Base-by-base conservation (phyloP, 2,888 invertebrate genomes). In the Psylliodes chrysocephalus region DNA sequence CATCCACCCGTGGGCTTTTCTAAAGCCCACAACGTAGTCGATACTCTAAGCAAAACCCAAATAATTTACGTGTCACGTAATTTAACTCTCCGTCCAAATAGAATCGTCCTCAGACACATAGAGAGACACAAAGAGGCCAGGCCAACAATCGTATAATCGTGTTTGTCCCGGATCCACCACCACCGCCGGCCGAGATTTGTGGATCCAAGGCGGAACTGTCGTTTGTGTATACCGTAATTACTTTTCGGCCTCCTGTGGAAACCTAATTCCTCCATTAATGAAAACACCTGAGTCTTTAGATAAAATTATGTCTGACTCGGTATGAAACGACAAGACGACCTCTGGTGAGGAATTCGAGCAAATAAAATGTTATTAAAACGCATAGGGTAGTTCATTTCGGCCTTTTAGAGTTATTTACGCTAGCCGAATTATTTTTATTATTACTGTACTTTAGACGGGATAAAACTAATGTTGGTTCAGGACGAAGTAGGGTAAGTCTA, bases 141-240 rank as follows among this genome's bases (percentile, higher is more conserved):
- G 12, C 35, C n/a, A 35, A 35, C 35, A 35, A 35, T 14, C 35
- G 35, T 10, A n/a, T n/a, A 35, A 35, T 35, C 14, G 35, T 35
- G 35, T 35, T 35, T 35, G 35, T 35, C 35, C 35, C 6, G 14
- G 35, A 35, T 3, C n/a, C 12, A 35, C 35, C 35, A n/a, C n/a
- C n/a, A n/a, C n/a, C n/a, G n/a, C n/a, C n/a, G n/a, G 35, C 14
- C 14, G 54, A 54, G 54, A 54, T 54, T 54, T 54, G 54, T 42
- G 42, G 40, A 25, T 17, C 15, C 42, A 40, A 40, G 42, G 17
- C 42, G 40, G 40, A 42, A 54, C 33, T 52, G 52, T 60, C 42
- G 60, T 60, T 42, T 60, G 59, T 40, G 47, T 18, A n/a, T n/a
- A 10, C 17, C 33, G 52, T 52, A 60, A 60, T 60, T 60, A 60